A percentile compares a stretch with the other conserved stretches of the same genome.
These are phyloP conservation scores for Heptranchias perlo DNA, from an alignment of 2,113 vertebrate genomes.

Conservation along the genomic window DNA sequence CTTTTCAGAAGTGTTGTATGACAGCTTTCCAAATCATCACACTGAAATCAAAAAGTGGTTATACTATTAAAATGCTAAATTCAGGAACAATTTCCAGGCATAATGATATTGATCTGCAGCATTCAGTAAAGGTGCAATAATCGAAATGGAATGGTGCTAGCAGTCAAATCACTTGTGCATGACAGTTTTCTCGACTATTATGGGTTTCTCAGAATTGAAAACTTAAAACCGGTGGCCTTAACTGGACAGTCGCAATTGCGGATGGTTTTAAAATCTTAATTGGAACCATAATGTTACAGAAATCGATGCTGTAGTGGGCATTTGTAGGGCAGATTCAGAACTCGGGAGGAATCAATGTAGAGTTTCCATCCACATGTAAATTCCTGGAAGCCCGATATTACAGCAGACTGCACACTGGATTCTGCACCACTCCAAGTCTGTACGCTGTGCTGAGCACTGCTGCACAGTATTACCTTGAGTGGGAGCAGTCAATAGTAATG, in stretches of 20 bases:
- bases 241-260: not conserved
- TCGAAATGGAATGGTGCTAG: not conserved
- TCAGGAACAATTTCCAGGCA: not conserved
- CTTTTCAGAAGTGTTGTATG: not conserved
- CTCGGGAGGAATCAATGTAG: not conserved
- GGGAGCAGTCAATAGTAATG: not conserved
- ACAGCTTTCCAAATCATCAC: not conserved
- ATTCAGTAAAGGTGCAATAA: not conserved
- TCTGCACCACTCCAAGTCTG: not conserved
- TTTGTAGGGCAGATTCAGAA: not conserved
- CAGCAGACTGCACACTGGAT: not conserved
- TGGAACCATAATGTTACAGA: not conserved
- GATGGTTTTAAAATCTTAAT: not conserved
- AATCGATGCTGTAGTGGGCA: not conserved
- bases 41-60: not conserved
- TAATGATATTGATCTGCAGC: not conserved
- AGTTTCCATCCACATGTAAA: too few species aligned
- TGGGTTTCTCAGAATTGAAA: not conserved
- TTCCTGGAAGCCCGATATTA: not conserved
- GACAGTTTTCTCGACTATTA: not conserved
- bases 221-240: not conserved
- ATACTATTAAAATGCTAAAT: not conserved
- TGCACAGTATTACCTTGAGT: not conserved
- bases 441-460: not conserved
- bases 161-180: not conserved